Conservation (phyloP, 2,797 vertebrate genomes). For the Pipistrellus kuhlii region DNA sequence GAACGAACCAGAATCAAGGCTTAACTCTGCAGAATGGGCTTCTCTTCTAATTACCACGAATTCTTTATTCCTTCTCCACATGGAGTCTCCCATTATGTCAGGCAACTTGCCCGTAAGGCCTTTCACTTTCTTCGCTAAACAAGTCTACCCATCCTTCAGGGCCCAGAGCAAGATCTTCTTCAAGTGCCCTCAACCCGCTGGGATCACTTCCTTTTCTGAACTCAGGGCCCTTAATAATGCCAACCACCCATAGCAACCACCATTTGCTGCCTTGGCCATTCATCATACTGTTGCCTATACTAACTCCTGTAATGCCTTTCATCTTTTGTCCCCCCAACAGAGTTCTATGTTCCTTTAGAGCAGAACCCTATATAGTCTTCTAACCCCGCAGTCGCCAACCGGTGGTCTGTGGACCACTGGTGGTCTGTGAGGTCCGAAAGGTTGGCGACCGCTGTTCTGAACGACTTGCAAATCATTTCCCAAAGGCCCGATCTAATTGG, state of each 20-base stretch:
- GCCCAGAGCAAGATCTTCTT: not conserved
- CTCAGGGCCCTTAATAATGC: fast-evolving
- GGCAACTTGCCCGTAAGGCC: not conserved
- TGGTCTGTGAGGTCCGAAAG: no score
- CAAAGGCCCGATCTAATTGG: not conserved
- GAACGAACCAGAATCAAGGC: not conserved
- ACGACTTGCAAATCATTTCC: not conserved
- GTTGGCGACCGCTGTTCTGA: not conserved
- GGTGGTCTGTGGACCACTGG: no score
- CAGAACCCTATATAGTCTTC: not conserved
- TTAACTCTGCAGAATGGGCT: not conserved
- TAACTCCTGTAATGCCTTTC: not conserved
- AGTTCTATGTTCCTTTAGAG: not conserved
- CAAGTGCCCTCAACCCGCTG: not conserved
- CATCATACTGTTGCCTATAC: not conserved
- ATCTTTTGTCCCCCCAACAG: not conserved
- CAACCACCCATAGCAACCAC: not conserved
- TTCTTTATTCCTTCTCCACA: not conserved
- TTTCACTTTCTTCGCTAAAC: not conserved
- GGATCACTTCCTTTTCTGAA: not conserved
- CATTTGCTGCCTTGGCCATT: not conserved
- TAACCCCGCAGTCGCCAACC: not conserved
- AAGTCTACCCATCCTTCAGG: not conserved
- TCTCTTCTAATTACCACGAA: not conserved
- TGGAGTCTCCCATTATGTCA: not conserved